Evolutionary conservation across 2,888 invertebrate genomes (phyloP), one percentile per base, ranked within the genome.

Genomic region (Campoplex capitator): DNA sequence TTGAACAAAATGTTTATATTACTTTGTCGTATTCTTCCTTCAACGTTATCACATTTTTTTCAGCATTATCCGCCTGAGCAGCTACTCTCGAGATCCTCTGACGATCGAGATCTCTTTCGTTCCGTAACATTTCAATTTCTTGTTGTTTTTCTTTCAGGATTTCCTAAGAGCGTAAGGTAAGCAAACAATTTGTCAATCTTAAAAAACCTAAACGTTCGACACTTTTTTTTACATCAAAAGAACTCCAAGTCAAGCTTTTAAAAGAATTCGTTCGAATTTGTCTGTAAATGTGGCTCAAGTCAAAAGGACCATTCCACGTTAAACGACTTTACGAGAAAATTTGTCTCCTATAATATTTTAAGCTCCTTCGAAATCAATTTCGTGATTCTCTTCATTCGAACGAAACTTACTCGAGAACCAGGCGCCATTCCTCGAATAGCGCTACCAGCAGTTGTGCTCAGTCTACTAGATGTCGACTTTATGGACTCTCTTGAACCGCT

Each of bases 121-220:
- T 97, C 94, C 99, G 96, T 90, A 99, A 95, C 92, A 98, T 97
- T 93, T 99, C 98, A 92, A 99, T 97, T 93, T 99, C 99, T 89
- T 97, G 97, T 92, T 99, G 98, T 94, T 99, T 99, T 95, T 99
- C 99, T 93, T 97, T 97, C 85, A 99, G 95, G 51, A 98, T 95
- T 94, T 98, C 98, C 98, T 99, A 94, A 83, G 94, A 93, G 86
- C 13, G 38, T n/a, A 81, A 23, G 9, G 4, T 9, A 38, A n/a
- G 6, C 48, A 42, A 56, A 18, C 45, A 38, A 51, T 75, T n/a
- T 4, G 9, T 9, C 13, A 16, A 70, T 35, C 16, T 13, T 16
- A 3, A 35, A 65, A 38, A 65, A 11, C 65, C 32, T 35, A n/a
- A 28, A 11, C n/a, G 3, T 45, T 13, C 45, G 11, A 13, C 11